These are phyloP conservation scores for Dendrolimus houi DNA, from an alignment of 2,888 invertebrate species.

Conservation along the genomic window DNA sequence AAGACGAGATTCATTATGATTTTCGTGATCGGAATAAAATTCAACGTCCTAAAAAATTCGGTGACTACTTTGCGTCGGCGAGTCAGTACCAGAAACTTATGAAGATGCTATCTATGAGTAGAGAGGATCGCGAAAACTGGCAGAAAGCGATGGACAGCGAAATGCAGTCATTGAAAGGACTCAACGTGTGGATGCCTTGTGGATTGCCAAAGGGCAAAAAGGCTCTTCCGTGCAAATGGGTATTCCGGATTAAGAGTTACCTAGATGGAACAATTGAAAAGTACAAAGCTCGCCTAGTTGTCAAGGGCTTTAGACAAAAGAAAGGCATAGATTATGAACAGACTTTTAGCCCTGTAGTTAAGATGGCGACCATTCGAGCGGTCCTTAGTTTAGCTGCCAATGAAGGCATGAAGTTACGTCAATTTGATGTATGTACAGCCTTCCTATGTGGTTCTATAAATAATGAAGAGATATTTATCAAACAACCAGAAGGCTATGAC, in stretches of 20 bases:
- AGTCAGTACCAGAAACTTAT: background rate
- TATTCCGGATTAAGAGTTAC: too few relatives aligned
- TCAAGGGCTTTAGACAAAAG: slow-evolving; percentile 6
- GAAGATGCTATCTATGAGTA: background rate
- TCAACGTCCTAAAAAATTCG: background rate
- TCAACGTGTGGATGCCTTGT: too few relatives aligned
- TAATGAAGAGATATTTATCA: slow-evolving; percentile 2
- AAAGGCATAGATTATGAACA: slow-evolving; percentile 6
- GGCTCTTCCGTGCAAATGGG: too few relatives aligned
- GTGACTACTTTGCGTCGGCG: background rate
- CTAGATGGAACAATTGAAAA: too few relatives aligned
- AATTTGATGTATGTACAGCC: slow-evolving; percentile 1
- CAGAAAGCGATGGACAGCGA: too few relatives aligned
- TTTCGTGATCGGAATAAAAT: background rate
- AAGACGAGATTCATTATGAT: background rate
- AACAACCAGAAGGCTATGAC: slow-evolving; percentile 5
- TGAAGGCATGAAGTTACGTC: background rate
- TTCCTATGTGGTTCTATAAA: slow-evolving; percentile 1
- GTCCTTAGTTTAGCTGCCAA: too few relatives aligned
- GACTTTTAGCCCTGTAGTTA: slow-evolving; percentile 8
- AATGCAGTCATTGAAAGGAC: too few relatives aligned
- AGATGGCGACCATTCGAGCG: too few relatives aligned
- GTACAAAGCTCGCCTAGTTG: too few relatives aligned
- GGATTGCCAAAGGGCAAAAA: too few relatives aligned
- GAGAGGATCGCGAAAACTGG: background rate